Evolutionary conservation across 2,113 vertebrate species (phyloP), one percentile per base, ranked within the genome.

Genomic region (Azemiops feae): DNA sequence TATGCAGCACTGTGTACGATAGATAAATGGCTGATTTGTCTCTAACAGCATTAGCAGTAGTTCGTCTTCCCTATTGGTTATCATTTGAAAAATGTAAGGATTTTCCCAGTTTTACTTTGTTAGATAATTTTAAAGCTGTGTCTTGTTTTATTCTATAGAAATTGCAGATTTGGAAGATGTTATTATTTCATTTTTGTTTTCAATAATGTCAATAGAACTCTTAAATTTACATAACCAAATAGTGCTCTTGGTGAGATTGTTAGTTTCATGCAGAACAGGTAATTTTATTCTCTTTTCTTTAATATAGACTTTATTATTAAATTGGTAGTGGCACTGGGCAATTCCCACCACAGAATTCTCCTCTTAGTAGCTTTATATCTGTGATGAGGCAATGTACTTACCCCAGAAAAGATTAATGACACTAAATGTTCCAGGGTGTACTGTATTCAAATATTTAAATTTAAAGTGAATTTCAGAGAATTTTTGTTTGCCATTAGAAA

Each of bases 361-460:
- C 95, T 94, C 91, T 87, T 54, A 57, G 58, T 39, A 85, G 45
- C 92, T 92, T 93, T 85, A 91, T 64, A 7, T 94, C 91, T 91
- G 69, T 91, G 91, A 96, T 94, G 97, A 98, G 97, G 97, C 97
- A 97, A 97, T 97, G 95, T 25, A 93, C 95, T 18, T 94, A 93
- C 23, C 96, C 91, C 89, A 91, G 88, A 97, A 97, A 90, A 97
- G 94, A 93, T 50, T 93, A 96, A 94, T 95, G 97, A 96, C 95
- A 96, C 91, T 94, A 58, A 96, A 54, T 94, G 94, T 88, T 96
- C 96, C 94, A 94, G 95, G 95, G 97, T 96, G 94, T 90, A 96
- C 47, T 93, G 94, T 89, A 81, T 64, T 39, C 1, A n/a, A 94
- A 93, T 95, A 95, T 93, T 39, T 95, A 93, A 96, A 93, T 25